phyloP scores from a whole-genome alignment of 2,113 vertebrate genomes.

The Panthera leo region DNA sequence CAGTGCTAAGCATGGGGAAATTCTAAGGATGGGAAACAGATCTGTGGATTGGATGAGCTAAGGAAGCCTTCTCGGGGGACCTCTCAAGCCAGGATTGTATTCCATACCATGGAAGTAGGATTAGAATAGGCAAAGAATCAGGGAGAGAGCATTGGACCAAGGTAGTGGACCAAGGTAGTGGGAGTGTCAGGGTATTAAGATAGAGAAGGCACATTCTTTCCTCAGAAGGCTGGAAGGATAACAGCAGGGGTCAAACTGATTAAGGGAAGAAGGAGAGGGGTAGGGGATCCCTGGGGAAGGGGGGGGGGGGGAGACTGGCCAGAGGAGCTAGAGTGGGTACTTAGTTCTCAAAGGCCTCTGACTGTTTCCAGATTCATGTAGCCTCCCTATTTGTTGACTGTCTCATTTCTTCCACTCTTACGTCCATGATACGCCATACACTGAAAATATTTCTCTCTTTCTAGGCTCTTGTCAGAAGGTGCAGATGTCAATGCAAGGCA shows the following conservation, averaged over 20 bases:
- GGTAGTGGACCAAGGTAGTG: background rate
- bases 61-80: constrained; percentile 5
- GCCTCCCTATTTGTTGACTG: background rate
- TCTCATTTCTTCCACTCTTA: background rate
- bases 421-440: background rate
- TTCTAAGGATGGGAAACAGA: background rate
- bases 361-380: background rate
- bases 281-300: background rate
- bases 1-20: background rate
- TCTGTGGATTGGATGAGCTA: background rate
- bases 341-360: constrained; percentile 3
- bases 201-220: background rate
- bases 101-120: background rate
- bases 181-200: background rate
- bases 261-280: background rate
- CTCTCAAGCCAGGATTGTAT: background rate
- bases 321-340: background rate
- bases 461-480: constrained; percentile 90
- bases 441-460: constrained; percentile 30
- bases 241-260: background rate
- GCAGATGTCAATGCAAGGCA: constrained; percentile 91
- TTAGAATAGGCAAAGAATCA: background rate
- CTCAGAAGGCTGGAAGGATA: background rate
- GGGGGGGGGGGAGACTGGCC: background rate
- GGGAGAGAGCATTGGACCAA: background rate